These are phyloP conservation scores for Caenorhabditis tropicalis DNA, from an alignment of 1,140 invertebrate genomes.

Conservation along the genomic window DNA sequence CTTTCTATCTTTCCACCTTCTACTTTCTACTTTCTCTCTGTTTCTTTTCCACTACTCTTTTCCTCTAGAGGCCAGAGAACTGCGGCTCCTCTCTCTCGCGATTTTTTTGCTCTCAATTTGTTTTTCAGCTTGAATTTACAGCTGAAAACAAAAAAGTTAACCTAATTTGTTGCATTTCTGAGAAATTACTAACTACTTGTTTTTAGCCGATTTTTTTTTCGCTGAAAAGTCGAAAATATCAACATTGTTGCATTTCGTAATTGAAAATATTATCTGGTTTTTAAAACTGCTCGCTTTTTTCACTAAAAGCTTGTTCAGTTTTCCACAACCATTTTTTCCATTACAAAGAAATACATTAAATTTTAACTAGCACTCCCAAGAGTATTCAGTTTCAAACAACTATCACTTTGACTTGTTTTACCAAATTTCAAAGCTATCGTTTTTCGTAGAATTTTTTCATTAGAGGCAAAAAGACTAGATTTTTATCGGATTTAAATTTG, in stretches of 20 bases:
- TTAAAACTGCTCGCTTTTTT: background rate
- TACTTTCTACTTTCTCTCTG: slow-evolving; percentile 27
- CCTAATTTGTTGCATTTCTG: background rate
- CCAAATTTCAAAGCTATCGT: too few species aligned
- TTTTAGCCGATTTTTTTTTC: too few species aligned
- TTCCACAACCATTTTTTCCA: background rate
- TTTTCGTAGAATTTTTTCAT: too few species aligned
- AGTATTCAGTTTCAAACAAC: too few species aligned
- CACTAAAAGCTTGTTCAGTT: background rate
- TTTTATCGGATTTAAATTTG: too few species aligned
- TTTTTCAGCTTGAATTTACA: background rate
- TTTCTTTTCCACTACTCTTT: slow-evolving; percentile 2
- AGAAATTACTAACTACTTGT: too few species aligned
- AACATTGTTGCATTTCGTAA: slow-evolving; percentile 5
- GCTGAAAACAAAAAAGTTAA: background rate
- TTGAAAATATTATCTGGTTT: background rate
- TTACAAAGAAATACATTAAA: too few species aligned
- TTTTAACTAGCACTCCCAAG: too few species aligned
- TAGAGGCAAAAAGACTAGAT: too few species aligned
- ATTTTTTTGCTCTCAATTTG: slow-evolving; percentile 1
- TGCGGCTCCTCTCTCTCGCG: background rate
- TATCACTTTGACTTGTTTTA: too few species aligned
- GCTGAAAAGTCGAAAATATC: too few species aligned
- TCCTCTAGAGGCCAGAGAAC: slow-evolving; percentile 18
- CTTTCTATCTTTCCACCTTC: slow-evolving; percentile 27